Percentiles rank a stretch among this genome's conserved stretches.
phyloP scores from a whole-genome alignment of 2,888 invertebrate species.

The Torymus texanus region DNA sequence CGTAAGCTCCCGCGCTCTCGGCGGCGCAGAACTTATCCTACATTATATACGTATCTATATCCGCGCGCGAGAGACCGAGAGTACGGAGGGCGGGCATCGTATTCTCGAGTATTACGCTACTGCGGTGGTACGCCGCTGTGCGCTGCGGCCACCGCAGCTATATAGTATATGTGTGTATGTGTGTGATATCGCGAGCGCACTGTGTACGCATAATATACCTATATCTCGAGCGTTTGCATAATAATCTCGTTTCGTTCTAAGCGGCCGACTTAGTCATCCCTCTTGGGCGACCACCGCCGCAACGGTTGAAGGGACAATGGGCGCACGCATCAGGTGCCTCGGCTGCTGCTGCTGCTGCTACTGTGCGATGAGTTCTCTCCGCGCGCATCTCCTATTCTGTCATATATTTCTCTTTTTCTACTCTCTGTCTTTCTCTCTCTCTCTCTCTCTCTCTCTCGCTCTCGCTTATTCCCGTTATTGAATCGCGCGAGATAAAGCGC shows the following conservation, averaged over 20 bases:
- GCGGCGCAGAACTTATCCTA: not conserved
- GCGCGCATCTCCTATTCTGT: not conserved
- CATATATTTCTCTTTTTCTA: conserved; percentile 12
- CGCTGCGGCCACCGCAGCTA: not conserved
- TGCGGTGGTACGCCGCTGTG: not conserved
- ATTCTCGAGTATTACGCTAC: conserved; percentile 1
- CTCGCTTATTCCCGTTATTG: conserved; percentile 15
- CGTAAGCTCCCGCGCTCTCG: not conserved
- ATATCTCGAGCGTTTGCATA: conserved; percentile 35
- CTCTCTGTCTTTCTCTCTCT: too few relatives aligned
- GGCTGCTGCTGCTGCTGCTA: not conserved
- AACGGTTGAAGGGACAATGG: conserved; percentile 22
- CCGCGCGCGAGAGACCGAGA: not conserved
- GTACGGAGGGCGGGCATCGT: not conserved
- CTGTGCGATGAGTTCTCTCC: conserved; percentile 8
- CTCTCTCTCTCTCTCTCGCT: conserved; percentile 9
- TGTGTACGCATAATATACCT: too few relatives aligned
- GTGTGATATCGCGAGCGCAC: too few relatives aligned
- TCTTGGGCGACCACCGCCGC: not conserved
- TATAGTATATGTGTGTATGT: too few relatives aligned
- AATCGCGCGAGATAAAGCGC: conserved; percentile 40
- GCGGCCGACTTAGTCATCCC: conserved; percentile 33
- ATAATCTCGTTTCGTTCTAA: conserved; percentile 37
- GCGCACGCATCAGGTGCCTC: conserved; percentile 32
- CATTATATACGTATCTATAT: not conserved